These are phyloP conservation scores for Halocynthia roretzi DNA, from an alignment of 23 tunicate genomes.

Conservation along the genomic window DNA sequence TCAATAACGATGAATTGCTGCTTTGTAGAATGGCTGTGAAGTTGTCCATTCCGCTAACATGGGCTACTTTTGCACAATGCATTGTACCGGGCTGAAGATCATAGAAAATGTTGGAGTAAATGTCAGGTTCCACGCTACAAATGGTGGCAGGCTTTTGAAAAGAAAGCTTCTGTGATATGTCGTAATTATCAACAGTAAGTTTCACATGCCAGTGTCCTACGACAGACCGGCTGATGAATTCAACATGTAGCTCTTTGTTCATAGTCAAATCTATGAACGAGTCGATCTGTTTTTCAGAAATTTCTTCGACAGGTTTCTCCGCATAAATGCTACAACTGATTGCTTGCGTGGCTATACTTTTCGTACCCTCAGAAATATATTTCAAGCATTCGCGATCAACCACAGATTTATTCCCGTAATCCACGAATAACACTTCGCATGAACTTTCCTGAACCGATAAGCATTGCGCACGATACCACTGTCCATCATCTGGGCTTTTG, in stretches of 20 bases:
- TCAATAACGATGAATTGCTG: too few species aligned
- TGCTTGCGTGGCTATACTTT: conserved; percentile 34
- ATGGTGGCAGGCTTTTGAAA: too few species aligned
- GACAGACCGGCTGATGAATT: not conserved
- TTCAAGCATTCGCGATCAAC: conserved; percentile 17
- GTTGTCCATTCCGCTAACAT: too few species aligned
- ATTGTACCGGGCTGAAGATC: not conserved
- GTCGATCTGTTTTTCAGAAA: not conserved
- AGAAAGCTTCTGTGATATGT: not conserved
- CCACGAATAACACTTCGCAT: conserved; percentile 43
- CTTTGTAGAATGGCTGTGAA: too few species aligned
- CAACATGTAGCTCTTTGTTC: conserved; percentile 10
- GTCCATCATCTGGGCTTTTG: conserved; percentile 70
- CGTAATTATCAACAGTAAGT: not conserved
- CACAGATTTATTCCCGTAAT: conserved; percentile 60
- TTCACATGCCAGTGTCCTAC: conserved; percentile 6
- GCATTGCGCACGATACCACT: conserved; percentile 65
- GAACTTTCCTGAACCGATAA: not conserved
- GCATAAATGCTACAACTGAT: conserved; percentile 19
- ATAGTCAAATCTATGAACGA: conserved; percentile 12
- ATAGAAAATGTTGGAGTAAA: too few species aligned
- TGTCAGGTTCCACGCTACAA: too few species aligned
- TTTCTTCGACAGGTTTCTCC: not conserved
- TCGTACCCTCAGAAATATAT: conserved; percentile 14
- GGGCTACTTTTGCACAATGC: too few species aligned